Evolutionary conservation across 1,140 invertebrate genomes (phyloP), one percentile per base, ranked within the genome.

Genomic region (Diorhabda carinulata): DNA sequence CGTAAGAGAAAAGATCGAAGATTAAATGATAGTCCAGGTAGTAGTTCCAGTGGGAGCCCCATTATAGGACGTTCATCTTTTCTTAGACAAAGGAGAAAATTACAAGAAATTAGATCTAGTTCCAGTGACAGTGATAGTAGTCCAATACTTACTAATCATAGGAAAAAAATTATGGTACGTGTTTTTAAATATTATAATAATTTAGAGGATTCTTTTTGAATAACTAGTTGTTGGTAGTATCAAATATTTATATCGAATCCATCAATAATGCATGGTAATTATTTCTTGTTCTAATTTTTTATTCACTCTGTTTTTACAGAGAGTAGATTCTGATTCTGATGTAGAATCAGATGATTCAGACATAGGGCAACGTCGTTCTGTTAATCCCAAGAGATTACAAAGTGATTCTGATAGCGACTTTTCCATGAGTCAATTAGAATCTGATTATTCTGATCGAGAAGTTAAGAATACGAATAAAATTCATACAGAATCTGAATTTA

Each of bases 401-500:
- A 58, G 56, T 42, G 64, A 66, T 45, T 66, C 64, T 0, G 64
- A 66, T 62, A 44, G 40, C 41, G 57, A 65, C 66, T 9, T 44
- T 57, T 66, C 40, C 57, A 61, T 60, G 70, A 73, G 66, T 59
- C 67, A 74, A 57, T 74, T 71, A 72, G 69, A 72, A 56, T 66
- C 66, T 8, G 74, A 75, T 56, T 67, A 45, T 64, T 72, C 68
- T 44, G 74, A 74, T 43, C 43, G 57, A 6, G 74, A 73, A 66
- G 9, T 42, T 8, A 43, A n/a, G 6, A n/a, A 8, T 8, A 40
- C n/a, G 7, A 40, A 41, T 9, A 64, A 66, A 58, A 45, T 41
- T 43, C 56, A 66, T 7, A 25, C 57, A 4, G 73, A 75, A 8
- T 87, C 87, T 0, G 87, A 88, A 69, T 87, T 86, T 58, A 90